Evolutionary conservation across 2,888 invertebrate species (phyloP).

Genomic region (Ormyrus pomaceus): DNA sequence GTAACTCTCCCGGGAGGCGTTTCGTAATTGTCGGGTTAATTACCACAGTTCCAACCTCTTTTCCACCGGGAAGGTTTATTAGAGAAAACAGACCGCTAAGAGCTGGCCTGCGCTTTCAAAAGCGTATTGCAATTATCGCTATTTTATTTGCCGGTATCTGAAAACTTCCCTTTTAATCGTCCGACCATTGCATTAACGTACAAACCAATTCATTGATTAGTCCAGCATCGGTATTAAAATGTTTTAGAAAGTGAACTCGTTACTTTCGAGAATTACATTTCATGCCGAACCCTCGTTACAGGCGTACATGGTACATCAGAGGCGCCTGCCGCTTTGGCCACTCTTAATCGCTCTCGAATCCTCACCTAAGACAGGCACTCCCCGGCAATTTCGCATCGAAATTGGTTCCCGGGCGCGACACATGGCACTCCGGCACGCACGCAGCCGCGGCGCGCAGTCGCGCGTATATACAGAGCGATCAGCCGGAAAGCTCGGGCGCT

Average conservation of each 20-base stretch:
- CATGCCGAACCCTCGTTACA: too few species aligned
- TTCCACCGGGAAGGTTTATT: background rate
- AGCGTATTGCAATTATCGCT: too few species aligned
- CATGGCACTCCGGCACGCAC: background rate
- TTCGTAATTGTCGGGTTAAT: constrained; percentile 44
- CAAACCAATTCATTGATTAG: too few species aligned
- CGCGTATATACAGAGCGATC: background rate
- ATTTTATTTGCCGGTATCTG: too few species aligned
- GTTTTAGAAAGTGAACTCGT: too few species aligned
- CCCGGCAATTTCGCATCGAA: background rate
- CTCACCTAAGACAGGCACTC: background rate
- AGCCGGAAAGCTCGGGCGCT: constrained; percentile 26
- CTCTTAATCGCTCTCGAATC: too few species aligned
- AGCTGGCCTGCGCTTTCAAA: constrained; percentile 5
- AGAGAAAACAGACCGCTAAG: constrained; percentile 25
- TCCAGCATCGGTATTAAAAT: too few species aligned
- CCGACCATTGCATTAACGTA: too few species aligned
- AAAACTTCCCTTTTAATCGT: too few species aligned
- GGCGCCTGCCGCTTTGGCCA: too few species aligned
- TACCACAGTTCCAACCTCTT: constrained; percentile 2
- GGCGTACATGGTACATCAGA: too few species aligned
- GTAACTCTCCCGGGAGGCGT: constrained; percentile 12
- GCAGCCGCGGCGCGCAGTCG: background rate
- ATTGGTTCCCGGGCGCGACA: constrained; percentile 1
- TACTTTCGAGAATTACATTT: background rate